Evolutionary conservation across 2,797 vertebrate genomes (phyloP), one percentile per base, ranked within the genome.

Genomic region (Chelmon rostratus): DNA sequence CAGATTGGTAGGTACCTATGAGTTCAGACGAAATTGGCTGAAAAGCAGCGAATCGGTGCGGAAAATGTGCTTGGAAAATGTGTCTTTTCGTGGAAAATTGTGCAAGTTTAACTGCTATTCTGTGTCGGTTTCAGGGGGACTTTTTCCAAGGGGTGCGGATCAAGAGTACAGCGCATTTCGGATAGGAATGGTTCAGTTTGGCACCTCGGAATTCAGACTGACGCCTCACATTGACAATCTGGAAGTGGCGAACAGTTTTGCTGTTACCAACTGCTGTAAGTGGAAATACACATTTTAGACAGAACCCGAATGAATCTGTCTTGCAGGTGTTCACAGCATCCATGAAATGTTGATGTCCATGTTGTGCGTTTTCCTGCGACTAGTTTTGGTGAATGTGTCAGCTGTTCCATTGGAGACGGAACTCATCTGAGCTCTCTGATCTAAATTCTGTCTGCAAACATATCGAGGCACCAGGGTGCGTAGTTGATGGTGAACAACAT

Each of bases 121-220:
- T 79, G 25, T 78, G 53, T 81, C 42, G 69, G 57, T 95, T 93
- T 90, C 95, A 99, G 98, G 98, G 92, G 98, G 98, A 77, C 95
- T 99, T 57, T 99, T 99, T 96, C 98, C 98, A 73, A 96, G 98
- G 94, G 98, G 97, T 86, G 98, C 98, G 46, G 98, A 99, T 93
- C 98, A 99, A 95, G 98, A 99, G 95, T 99, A 99, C 97, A 99
- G 98, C 94, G 98, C 98, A 59, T 99, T 99, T 94, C 97, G 98
- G 88, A 96, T 99, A 95, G 98, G 97, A 75, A 98, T 99, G 98
- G 96, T 98, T 94, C 97, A 98, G 92, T 98, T 97, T 92, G 97
- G 96, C 95, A 97, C 97, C 90, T 94, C 96, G 79, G 97, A 98
- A 94, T 98, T 99, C 95, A 96, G 98, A 92, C 91, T 99, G 91